These are phyloP conservation scores for Camponotus fellah DNA, from an alignment of 2,888 invertebrate genomes.

Conservation along the genomic window DNA sequence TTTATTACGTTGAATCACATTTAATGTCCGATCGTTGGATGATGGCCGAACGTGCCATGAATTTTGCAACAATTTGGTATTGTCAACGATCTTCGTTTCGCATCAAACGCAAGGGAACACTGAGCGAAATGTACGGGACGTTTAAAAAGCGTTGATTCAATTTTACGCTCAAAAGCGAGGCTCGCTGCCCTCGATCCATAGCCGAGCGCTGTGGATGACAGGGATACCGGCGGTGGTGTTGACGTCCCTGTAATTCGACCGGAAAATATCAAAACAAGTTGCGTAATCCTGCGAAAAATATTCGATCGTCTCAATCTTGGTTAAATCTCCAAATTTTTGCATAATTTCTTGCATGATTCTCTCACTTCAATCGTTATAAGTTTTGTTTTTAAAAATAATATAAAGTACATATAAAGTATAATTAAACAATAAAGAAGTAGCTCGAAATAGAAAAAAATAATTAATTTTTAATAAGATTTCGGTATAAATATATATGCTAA, in stretches of 20 bases:
- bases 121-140: constrained; percentile 65
- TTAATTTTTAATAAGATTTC: neutral
- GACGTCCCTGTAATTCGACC: constrained; percentile 76
- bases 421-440: neutral
- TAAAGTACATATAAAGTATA: neutral
- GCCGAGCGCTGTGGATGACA: constrained; percentile 72
- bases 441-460: neutral
- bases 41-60: constrained; percentile 24
- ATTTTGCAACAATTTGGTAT: constrained; percentile 51
- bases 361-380: neutral
- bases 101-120: constrained; percentile 59
- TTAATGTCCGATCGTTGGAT: constrained; percentile 18
- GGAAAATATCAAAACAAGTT: constrained; percentile 73
- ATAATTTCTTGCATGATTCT: neutral
- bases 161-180: constrained; percentile 75
- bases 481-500: neutral
- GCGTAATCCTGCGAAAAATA: constrained; percentile 67
- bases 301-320: constrained; percentile 62
- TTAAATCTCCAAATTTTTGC: neutral
- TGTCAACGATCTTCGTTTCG: constrained; percentile 55
- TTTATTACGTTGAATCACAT: neutral
- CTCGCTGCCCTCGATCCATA: constrained; percentile 69
- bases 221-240: constrained; percentile 74
- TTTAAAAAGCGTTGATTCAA: constrained; percentile 77
- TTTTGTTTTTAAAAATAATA: neutral